These are phyloP conservation scores for Ahaetulla prasina DNA, from an alignment of 2,113 vertebrate genomes.

Conservation along the genomic window DNA sequence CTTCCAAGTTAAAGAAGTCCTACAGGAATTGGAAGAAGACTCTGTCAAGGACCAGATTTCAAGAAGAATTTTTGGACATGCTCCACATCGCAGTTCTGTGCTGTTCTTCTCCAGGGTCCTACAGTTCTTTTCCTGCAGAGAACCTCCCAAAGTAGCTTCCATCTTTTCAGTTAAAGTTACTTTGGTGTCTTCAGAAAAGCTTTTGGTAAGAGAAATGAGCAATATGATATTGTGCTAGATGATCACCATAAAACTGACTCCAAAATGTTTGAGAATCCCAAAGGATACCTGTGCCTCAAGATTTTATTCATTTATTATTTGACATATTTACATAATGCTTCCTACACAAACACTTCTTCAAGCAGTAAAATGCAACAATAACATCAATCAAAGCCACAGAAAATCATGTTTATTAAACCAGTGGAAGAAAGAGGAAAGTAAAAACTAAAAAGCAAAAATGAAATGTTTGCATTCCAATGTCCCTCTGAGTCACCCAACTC, in stretches of 20 bases:
- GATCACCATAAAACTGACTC: background rate
- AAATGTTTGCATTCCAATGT: background rate
- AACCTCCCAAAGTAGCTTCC: background rate
- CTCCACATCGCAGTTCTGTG: constrained; percentile 23
- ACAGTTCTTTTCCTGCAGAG: background rate
- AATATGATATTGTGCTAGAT: constrained; percentile 32
- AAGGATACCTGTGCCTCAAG: background rate
- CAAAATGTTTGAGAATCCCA: background rate
- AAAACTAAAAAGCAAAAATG: background rate
- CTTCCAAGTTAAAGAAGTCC: constrained; percentile 36
- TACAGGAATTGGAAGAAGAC: constrained; percentile 26
- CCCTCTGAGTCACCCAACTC: background rate
- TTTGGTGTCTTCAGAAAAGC: constrained; percentile 25
- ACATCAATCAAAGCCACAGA: background rate
- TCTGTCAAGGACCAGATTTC: background rate
- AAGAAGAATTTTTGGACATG: constrained; percentile 7
- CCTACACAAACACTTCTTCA: background rate
- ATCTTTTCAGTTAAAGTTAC: background rate
- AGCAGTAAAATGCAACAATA: background rate
- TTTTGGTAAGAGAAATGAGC: constrained; percentile 11
- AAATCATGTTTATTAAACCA: background rate
- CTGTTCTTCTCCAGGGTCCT: background rate
- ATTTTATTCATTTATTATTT: background rate
- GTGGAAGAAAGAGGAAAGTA: background rate
- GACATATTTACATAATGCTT: background rate